Conservation (phyloP, 2,888 invertebrate genomes). For the Lumbricus terrestris region DNA sequence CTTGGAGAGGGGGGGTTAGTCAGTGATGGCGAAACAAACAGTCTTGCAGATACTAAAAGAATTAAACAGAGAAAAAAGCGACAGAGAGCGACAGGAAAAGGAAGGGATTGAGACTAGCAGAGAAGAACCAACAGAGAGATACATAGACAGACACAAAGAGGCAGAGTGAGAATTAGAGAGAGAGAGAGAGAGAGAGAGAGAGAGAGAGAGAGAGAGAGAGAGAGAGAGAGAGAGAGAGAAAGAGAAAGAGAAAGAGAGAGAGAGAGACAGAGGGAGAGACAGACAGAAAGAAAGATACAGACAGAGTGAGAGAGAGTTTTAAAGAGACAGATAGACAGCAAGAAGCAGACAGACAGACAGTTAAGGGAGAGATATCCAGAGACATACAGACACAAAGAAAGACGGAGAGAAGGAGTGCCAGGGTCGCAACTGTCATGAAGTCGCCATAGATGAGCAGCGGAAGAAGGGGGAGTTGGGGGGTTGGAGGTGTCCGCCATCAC, state of each 20-base stretch:
- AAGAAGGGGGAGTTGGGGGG: too few relatives aligned
- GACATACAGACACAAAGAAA: too few relatives aligned
- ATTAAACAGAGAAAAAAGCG: too few relatives aligned
- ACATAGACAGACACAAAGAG: too few relatives aligned
- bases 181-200: background rate
- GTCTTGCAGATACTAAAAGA: too few relatives aligned
- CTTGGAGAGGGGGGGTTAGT: too few relatives aligned
- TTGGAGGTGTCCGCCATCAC: background rate
- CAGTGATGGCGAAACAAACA: too few relatives aligned
- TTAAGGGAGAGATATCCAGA: background rate
- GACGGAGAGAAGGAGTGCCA: background rate
- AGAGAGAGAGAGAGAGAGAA: background rate
- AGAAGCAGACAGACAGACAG: background rate
- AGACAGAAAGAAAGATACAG: background rate
- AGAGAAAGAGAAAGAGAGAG: background rate
- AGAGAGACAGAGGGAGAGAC: background rate
- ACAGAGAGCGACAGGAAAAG: too few relatives aligned
- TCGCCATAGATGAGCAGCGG: background rate
- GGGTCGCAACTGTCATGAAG: constrained; percentile 3
- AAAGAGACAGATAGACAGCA: background rate
- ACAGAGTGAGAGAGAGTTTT: background rate
- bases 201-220: background rate
- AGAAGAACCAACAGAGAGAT: too few relatives aligned
- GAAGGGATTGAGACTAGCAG: too few relatives aligned
- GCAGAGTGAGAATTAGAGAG: too few relatives aligned